phyloP scores from a whole-genome alignment of 2,888 invertebrate species.

The Athalia cordata region DNA sequence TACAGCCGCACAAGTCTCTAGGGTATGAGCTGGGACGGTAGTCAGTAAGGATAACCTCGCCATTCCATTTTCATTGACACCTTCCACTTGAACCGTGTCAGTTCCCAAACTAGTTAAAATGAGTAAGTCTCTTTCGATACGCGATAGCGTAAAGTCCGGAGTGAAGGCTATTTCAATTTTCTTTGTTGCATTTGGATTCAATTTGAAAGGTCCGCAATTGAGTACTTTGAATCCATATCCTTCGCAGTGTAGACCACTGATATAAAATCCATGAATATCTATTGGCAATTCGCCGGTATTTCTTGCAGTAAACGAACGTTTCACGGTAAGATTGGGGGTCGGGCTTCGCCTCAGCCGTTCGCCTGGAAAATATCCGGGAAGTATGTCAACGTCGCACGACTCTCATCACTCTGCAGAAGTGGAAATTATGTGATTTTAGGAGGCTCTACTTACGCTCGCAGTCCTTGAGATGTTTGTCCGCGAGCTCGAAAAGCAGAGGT shows the following conservation, averaged over 20 bases:
- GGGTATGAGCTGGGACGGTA: slow-evolving; percentile 79
- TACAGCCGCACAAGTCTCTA: slow-evolving; percentile 81
- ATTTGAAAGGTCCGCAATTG: slow-evolving; percentile 83
- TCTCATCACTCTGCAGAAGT: slow-evolving; percentile 4
- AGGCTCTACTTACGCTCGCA: slow-evolving; percentile 75
- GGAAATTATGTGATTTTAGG: neutral
- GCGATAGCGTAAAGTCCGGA: slow-evolving; percentile 89
- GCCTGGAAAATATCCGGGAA: slow-evolving; percentile 48
- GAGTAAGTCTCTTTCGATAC: slow-evolving; percentile 80
- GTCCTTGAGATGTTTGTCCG: slow-evolving; percentile 79
- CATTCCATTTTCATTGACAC: slow-evolving; percentile 54
- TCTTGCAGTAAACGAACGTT: slow-evolving; percentile 87
- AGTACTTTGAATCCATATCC: slow-evolving; percentile 87
- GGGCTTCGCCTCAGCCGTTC: slow-evolving; percentile 68
- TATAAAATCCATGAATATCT: slow-evolving; percentile 79
- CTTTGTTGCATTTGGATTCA: slow-evolving; percentile 83
- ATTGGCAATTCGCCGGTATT: slow-evolving; percentile 96
- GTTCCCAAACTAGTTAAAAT: slow-evolving; percentile 78
- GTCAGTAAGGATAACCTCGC: slow-evolving; percentile 66
- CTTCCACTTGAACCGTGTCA: slow-evolving; percentile 47
- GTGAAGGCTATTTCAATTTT: slow-evolving; percentile 91
- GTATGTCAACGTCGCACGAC: slow-evolving; percentile 9
- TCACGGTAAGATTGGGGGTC: slow-evolving; percentile 82
- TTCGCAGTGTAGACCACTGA: slow-evolving; percentile 82
- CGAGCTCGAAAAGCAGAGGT: slow-evolving; percentile 88